Conservation (phyloP, 2,113 vertebrate genomes). For the Raja brachyura region DNA sequence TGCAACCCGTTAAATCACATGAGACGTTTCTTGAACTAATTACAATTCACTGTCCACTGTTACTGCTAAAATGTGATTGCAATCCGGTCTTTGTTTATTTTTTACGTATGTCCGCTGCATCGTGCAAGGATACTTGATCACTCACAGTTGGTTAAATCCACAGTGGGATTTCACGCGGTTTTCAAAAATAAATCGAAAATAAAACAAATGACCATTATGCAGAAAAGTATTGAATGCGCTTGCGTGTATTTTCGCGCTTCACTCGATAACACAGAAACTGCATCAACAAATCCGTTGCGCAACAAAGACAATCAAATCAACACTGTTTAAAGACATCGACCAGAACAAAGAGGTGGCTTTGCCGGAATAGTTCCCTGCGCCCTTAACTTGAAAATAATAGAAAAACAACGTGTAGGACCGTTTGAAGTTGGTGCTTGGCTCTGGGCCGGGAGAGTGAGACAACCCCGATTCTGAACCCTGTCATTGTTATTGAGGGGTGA, state of each 20-base stretch:
- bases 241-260: background rate
- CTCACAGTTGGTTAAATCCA: background rate
- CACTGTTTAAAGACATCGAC: background rate
- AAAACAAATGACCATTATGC: background rate
- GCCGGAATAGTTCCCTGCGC: background rate
- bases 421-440: constrained; percentile 28
- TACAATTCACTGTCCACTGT: too few species aligned
- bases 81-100: background rate
- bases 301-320: background rate
- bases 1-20: background rate
- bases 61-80: background rate
- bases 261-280: background rate
- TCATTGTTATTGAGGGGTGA: constrained; percentile 62
- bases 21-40: too few species aligned
- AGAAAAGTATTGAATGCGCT: background rate
- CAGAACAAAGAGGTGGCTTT: constrained; percentile 5
- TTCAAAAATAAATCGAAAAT: too few species aligned
- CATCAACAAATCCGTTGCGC: background rate
- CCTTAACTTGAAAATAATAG: background rate
- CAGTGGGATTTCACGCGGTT: too few species aligned
- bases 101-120: background rate
- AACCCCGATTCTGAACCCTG: constrained; percentile 32
- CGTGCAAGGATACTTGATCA: background rate
- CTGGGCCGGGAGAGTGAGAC: background rate
- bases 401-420: background rate